Evolutionary conservation across 2,888 invertebrate genomes (phyloP).

Genomic region (Cataglyphis cursor): DNA sequence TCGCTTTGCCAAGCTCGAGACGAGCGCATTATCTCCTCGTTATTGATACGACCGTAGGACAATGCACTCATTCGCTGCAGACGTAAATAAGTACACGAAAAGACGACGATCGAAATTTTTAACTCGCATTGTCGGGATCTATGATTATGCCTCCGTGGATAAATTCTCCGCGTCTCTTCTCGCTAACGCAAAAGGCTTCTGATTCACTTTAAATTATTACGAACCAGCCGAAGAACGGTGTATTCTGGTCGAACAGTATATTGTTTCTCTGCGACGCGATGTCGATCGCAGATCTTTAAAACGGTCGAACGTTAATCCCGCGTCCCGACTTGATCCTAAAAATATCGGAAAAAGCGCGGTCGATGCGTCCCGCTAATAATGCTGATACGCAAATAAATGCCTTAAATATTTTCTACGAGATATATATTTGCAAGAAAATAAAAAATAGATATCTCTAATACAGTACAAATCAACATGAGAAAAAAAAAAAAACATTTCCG

Average conservation of each 20-base stretch:
- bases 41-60: constrained; percentile 53
- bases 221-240: constrained; percentile 41
- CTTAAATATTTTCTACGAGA: neutral
- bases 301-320: constrained; percentile 36
- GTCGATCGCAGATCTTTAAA: constrained; percentile 51
- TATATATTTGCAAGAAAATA: neutral
- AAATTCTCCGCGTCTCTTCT: constrained; percentile 20
- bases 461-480: neutral
- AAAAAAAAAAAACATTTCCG: neutral
- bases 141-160: constrained; percentile 30
- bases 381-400: constrained; percentile 19
- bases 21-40: constrained; percentile 45
- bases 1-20: constrained; percentile 35
- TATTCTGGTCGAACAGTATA: constrained; percentile 53
- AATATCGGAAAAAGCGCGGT: constrained; percentile 32
- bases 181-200: constrained; percentile 40
- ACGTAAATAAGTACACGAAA: constrained; percentile 47
- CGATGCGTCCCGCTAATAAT: constrained; percentile 9
- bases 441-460: neutral
- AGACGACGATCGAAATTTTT: constrained; percentile 26
- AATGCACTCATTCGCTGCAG: constrained; percentile 42
- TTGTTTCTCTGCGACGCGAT: constrained; percentile 43
- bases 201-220: constrained; percentile 51
- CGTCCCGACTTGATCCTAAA: constrained; percentile 39
- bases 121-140: constrained; percentile 35